Base-by-base conservation (phyloP, 2,888 invertebrate genomes). In the Eupithecia dodoneata region DNA sequence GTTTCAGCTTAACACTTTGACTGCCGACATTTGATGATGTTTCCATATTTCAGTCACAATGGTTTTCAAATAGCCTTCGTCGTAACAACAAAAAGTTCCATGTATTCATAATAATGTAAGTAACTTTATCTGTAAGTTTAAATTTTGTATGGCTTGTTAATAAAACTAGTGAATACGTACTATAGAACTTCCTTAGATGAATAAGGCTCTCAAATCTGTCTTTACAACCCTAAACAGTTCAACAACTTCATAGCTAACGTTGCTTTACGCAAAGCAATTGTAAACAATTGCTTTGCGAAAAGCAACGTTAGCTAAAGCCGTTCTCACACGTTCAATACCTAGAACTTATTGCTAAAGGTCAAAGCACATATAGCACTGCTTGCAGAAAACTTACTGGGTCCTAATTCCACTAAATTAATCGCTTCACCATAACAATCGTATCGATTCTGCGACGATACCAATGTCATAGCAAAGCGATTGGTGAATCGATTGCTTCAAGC, bases 271-370 rank as follows among this genome's bases (percentile, higher is more conserved):
- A 30, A 30, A 30, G 30, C 30, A 30, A 30, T 30, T 30, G 30
- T 30, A 30, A 63, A 63, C 63, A 63, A 63, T 63, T 30, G 63
- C 63, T 63, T 63, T 30, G n/a, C 63, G 30, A 12, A 63, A 63
- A 63, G 63, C 63, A 63, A 63, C 30, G 63, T 63, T 63, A 12
- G 63, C 30, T 30, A 63, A 63, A 63, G 30, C 30, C 4, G 12
- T 59, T 18, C 59, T 59, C 18, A 63, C 30, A 63, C 63, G 63
- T 63, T 63, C 18, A 63, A 63, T 63, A 63, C 63, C 18, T 63
- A 30, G 63, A 63, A 63, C 10, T 63, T 63, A 63, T 63, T 63
- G 63, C 12, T 10, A 12, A 63, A 4, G 63, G 63, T 63, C 30
- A 30, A 63, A 63, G 30, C 30, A 63, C 63, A 63, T 30, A 63